These are phyloP conservation scores for Tiaroga cobitis DNA, from an alignment of 2,797 vertebrate genomes.

Conservation along the genomic window DNA sequence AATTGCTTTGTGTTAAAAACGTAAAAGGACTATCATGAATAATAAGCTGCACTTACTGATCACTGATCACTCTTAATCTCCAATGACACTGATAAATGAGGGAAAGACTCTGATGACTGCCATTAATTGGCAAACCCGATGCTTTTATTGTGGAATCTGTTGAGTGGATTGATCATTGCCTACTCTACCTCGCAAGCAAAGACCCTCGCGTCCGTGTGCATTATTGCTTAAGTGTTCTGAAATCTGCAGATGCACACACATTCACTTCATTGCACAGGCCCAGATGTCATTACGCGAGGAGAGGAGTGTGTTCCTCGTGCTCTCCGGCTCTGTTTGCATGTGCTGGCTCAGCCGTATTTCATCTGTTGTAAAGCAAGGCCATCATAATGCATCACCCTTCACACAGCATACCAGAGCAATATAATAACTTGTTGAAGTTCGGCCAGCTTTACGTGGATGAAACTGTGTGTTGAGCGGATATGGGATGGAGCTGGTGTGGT, in stretches of 20 bases:
- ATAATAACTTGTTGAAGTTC: constrained; percentile 40
- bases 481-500: not conserved
- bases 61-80: not conserved
- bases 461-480: not conserved
- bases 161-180: constrained; percentile 41
- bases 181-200: constrained; percentile 32
- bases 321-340: constrained; percentile 11
- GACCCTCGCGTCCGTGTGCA: constrained; percentile 8
- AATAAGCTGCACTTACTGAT: not conserved
- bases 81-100: constrained; percentile 23
- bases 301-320: constrained; percentile 41
- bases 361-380: constrained; percentile 35
- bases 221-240: constrained; percentile 30
- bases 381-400: constrained; percentile 46
- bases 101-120: constrained; percentile 22
- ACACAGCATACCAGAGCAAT: constrained; percentile 30
- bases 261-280: constrained; percentile 47
- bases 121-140: constrained; percentile 50
- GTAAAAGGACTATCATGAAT: not conserved
- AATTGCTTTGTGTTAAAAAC: not conserved
- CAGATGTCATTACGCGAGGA: constrained; percentile 47
- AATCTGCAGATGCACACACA: constrained; percentile 54
- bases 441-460: constrained; percentile 33
- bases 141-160: constrained; percentile 43
- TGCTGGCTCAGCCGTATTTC: constrained; percentile 49